phyloP scores from a whole-genome alignment of 2,113 vertebrate species.

The Paramisgurnus dabryanus region DNA sequence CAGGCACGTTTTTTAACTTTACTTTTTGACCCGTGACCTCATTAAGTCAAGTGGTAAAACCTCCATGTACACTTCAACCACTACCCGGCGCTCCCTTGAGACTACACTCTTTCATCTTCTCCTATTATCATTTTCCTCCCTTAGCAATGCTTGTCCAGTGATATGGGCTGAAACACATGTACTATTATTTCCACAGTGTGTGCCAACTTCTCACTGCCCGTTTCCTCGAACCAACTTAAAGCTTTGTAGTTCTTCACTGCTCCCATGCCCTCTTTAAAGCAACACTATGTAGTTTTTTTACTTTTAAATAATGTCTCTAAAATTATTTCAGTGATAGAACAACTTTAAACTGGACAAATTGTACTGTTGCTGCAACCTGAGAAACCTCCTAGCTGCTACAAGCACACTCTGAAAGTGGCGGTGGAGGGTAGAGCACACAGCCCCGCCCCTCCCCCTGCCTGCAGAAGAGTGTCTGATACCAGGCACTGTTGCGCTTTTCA shows the following conservation, averaged over 20 bases:
- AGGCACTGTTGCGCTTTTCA: too few relatives aligned
- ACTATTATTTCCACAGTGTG: constrained; percentile 2
- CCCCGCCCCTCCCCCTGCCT: too few relatives aligned
- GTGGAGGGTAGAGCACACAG: too few relatives aligned
- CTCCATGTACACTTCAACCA: constrained; percentile 58
- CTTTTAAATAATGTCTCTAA: too few relatives aligned
- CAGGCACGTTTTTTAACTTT: constrained; percentile 62
- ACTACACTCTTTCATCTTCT: constrained; percentile 23
- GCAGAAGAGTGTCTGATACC: too few relatives aligned
- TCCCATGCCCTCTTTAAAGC: not conserved
- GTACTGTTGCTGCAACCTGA: too few relatives aligned
- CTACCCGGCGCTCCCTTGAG: constrained; percentile 2
- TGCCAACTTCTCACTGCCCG: constrained; percentile 21
- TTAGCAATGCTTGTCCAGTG: not conserved
- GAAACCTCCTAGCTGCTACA: too few relatives aligned
- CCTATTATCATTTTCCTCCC: constrained; percentile 6
- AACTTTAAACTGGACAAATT: too few relatives aligned
- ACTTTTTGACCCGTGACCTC: constrained; percentile 60
- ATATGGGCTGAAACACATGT: not conserved
- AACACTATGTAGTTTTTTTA: too few relatives aligned
- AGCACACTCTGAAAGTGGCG: too few relatives aligned
- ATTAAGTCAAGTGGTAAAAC: constrained; percentile 65
- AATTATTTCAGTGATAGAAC: too few relatives aligned
- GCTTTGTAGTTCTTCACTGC: not conserved
- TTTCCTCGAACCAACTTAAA: not conserved